phyloP scores from a whole-genome alignment of 2,797 vertebrate species.

The Malacoraja senta region DNA sequence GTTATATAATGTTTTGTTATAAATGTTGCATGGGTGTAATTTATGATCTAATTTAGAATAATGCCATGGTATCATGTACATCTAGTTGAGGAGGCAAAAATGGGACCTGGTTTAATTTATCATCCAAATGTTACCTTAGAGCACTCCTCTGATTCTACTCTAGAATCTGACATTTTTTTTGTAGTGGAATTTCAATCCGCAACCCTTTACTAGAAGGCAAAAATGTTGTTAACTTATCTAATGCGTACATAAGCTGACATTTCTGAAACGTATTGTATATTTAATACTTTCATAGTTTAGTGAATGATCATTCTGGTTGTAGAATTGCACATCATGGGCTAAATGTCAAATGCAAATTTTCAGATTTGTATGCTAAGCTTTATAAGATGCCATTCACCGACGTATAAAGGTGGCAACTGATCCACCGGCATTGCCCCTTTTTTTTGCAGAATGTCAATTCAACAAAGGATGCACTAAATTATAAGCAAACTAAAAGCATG shows the following conservation, averaged over 20 bases:
- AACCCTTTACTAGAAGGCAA: neutral
- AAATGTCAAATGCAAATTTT: neutral
- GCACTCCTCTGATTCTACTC: neutral
- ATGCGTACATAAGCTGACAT: neutral
- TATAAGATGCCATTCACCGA: neutral
- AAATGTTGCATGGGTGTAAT: neutral
- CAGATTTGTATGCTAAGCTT: neutral
- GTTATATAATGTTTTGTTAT: neutral
- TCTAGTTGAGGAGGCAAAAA: neutral
- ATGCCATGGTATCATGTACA: neutral
- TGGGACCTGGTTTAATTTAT: neutral
- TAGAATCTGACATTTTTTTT: too few relatives aligned
- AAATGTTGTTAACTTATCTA: neutral
- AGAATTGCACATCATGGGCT: neutral
- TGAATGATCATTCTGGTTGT: neutral
- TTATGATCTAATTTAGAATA: neutral
- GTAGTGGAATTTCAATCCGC: neutral
- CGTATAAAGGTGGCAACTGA: neutral
- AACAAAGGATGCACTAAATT: neutral
- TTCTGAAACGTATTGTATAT: too few relatives aligned
- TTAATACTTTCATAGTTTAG: neutral
- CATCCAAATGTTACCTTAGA: neutral
- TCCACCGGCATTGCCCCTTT: neutral
- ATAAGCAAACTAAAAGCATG: neutral
- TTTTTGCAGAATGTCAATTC: neutral